Evolutionary conservation across 2,113 vertebrate species (phyloP).

Genomic region (Callorhinus ursinus): DNA sequence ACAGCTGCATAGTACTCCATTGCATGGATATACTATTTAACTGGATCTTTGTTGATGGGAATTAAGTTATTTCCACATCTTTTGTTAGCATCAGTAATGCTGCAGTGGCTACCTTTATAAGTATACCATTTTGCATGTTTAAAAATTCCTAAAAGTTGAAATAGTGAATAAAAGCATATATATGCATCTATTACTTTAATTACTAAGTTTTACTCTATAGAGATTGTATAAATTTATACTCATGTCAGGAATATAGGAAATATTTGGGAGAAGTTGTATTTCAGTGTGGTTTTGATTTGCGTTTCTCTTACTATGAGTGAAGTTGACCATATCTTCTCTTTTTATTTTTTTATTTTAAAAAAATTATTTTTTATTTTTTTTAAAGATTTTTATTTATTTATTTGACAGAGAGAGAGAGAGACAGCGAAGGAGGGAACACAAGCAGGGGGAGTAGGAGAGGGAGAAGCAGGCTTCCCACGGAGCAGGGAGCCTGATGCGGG

Average conservation of each 20-base stretch:
- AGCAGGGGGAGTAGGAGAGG: not conserved
- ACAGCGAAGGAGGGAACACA: no score
- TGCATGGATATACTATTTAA: not conserved
- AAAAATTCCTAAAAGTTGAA: conserved; percentile 22
- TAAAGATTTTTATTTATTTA: not conserved
- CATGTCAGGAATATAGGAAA: not conserved
- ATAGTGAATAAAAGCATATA: not conserved
- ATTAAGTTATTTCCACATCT: not conserved
- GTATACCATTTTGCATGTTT: not conserved
- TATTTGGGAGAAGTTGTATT: not conserved
- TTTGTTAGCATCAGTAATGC: not conserved
- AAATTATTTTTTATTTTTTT: not conserved
- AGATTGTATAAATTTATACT: not conserved
- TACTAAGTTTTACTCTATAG: not conserved
- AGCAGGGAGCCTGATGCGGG: not conserved
- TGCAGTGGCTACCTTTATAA: not conserved
- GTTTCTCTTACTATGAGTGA: not conserved
- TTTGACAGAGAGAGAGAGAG: not conserved
- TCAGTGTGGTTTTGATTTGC: not conserved
- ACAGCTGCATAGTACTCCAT: not conserved
- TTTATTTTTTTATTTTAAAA: not conserved
- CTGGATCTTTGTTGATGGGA: not conserved
- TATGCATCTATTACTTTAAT: not conserved
- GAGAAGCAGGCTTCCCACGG: not conserved
- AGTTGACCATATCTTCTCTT: not conserved